These are phyloP conservation scores for Microcebus tavaratra DNA, from an alignment of 2,113 vertebrate genomes.

Conservation along the genomic window DNA sequence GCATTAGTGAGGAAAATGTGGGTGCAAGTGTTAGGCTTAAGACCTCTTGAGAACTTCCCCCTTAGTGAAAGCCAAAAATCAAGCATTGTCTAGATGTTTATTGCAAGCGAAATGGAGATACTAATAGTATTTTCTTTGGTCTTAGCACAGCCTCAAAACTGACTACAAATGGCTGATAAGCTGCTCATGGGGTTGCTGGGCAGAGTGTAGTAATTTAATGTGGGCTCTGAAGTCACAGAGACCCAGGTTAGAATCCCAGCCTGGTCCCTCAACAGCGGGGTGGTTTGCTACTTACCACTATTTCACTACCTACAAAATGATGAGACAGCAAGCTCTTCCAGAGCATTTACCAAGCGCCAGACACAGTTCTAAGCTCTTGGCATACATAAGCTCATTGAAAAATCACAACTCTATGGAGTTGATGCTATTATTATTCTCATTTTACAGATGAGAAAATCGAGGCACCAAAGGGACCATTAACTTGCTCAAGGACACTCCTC, in stretches of 20 bases:
- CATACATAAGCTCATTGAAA: neutral
- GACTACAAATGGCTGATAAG: neutral
- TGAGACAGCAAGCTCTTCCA: neutral
- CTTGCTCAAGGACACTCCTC: neutral
- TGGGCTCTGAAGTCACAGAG: neutral
- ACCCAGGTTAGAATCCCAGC: neutral
- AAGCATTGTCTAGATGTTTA: neutral
- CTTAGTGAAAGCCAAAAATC: neutral
- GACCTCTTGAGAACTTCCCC: neutral
- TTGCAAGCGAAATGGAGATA: neutral
- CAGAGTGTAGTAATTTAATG: neutral
- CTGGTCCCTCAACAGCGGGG: neutral
- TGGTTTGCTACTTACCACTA: neutral
- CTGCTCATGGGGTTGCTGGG: neutral
- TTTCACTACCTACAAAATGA: neutral
- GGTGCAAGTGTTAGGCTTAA: neutral
- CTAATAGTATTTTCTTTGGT: neutral
- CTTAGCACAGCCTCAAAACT: neutral
- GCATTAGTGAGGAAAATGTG: neutral
- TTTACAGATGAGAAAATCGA: slow-evolving; percentile 11
- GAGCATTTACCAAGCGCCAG: neutral
- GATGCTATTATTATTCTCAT: neutral
- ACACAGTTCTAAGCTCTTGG: neutral
- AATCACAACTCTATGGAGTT: neutral
- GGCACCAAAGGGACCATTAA: neutral